phyloP scores from a whole-genome alignment of 2,113 vertebrate species.

The Tichodroma muraria region DNA sequence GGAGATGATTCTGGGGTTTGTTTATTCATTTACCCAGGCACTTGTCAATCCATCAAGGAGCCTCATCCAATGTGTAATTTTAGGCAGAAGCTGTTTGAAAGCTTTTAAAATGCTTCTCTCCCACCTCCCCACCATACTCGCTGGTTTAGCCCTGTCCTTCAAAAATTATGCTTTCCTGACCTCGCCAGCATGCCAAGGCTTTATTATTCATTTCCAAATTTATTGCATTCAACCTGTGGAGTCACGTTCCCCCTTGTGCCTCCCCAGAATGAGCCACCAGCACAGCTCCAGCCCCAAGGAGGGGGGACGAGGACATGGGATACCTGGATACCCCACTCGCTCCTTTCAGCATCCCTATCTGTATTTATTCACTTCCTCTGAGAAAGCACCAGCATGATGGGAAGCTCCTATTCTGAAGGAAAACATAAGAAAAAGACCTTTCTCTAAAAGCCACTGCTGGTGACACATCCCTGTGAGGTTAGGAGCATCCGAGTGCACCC shows the following conservation, averaged over 20 bases:
- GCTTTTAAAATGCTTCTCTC: background rate
- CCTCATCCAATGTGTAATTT: background rate
- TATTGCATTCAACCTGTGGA: background rate
- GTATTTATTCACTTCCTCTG: background rate
- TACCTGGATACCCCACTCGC: rapidly evolving
- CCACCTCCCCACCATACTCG: rapidly evolving
- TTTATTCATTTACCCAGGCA: background rate
- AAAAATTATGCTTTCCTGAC: background rate
- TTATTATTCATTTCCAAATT: background rate
- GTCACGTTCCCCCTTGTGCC: rapidly evolving
- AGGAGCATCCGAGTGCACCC: background rate
- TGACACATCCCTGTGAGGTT: background rate
- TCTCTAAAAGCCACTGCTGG: background rate
- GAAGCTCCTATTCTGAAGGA: background rate
- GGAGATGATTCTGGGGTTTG: background rate
- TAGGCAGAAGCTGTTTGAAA: background rate
- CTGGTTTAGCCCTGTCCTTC: background rate
- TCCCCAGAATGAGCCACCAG: background rate
- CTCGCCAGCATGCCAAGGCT: background rate
- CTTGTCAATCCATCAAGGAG: background rate
- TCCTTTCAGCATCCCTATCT: background rate
- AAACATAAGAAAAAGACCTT: background rate
- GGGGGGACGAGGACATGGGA: rapidly evolving
- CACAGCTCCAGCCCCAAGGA: background rate
- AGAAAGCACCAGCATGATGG: background rate